Base-by-base conservation (phyloP, 2,888 invertebrate species). In the Nineta flava region DNA sequence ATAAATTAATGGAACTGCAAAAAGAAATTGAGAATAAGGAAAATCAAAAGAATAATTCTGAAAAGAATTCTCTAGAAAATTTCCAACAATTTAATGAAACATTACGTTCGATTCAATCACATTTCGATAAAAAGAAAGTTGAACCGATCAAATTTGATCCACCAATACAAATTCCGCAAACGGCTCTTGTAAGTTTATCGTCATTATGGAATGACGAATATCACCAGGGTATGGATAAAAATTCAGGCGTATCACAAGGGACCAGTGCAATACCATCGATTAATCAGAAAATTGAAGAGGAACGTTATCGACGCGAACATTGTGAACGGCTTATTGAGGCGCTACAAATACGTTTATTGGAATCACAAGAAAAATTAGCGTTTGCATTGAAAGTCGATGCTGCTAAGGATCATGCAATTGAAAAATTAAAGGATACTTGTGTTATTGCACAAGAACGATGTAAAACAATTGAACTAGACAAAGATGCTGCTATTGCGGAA, bases 331-430 rank as follows among this genome's bases (percentile, higher is more conserved):
- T 83, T 57, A 85, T 88, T 47, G 80, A 82, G 58, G 75, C 81
- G 47, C 65, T 87, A 1, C 87, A 88, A 61, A 75, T 75, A 56
- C 79, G 79, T 55, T 65, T 83, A 47, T 65, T 87, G 21, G 86
- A 87, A 56, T 79, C 83, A 56, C 84, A 87, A 61, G 84, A 88
- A 61, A 81, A 81, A 57, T 62, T 88, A 26, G 83, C 87, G 0
- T 85, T 87, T 1, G 87, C 87, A 1, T 63, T 87, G 5, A 76
- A 79, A 62, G 81, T 87, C 0, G 87, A 88, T 62, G 75, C 77
- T 50, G 74, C 80, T 0, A 88, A 88, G 61, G 87, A 87, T 57
- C 65, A 70, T 1, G 79, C 83, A 0, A 77, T 88, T 49, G 59
- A 68, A 3, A 79, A 77, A 57, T 73, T 83, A 41, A 75, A 79